Base-by-base conservation (phyloP, 2,113 vertebrate genomes). In the Dolichallabes microphthalmus region DNA sequence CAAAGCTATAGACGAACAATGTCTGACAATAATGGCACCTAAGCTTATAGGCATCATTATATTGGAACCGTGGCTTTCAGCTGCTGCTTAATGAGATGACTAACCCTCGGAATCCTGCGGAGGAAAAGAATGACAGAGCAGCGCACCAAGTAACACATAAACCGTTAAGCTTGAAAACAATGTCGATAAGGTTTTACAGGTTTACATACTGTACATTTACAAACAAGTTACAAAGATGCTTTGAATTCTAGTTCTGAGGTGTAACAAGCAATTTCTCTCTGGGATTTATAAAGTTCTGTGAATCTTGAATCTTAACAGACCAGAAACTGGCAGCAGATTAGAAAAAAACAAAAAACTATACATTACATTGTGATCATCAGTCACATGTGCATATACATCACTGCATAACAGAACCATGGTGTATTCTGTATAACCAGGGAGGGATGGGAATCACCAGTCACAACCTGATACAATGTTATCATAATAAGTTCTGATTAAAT, bases 61-160 rank as follows among this genome's bases (percentile, higher is more conserved):
- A 60, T 12, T 19, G 25, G 27, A 45, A 30, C 57, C 14, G 68
- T 39, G 22, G 68, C 22, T 71, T 84, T 63, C 58, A n/a, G 73
- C 60, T 61, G 74, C 19, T 55, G 53, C 45, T 32, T 73, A 55
- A 55, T 77, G 74, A 17, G 60, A 68, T n/a, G 73, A 84, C 74
- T 55, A 84, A 75, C 55, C 11, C 69, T 83, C n/a, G 22, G 82
- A 82, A 2, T 12, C 15, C 45, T 22, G 63, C 27, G 7, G 61
- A 35, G 27, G 5, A 35, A 57, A 2, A 30, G 45, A 35, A 61
- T 57, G 27, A 11, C 64, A 55, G 15, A 20, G 55, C 15, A 22
- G 6, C 66, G 14, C 2, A 35, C 11, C 25, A 76, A 30, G 50
- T 19, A 27, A 2, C 45, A 10, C 39, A 45, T 20, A 22, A 50